phyloP scores from a whole-genome alignment of 2,797 vertebrate genomes.

The Lepidocolaptes lacrymiger region DNA sequence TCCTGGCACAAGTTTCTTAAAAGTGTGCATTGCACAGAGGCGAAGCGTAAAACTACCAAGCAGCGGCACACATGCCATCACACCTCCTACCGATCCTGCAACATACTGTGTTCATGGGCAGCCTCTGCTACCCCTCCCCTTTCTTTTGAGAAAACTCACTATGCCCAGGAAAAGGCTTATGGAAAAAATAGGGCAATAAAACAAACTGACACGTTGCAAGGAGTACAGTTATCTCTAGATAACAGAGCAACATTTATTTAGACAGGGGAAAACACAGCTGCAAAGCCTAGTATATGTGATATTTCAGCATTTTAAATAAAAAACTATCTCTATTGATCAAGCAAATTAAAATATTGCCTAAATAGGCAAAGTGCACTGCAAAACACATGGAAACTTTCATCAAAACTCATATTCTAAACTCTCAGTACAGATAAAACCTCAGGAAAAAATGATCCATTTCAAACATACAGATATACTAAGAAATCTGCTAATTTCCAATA shows the following conservation, averaged over 20 bases:
- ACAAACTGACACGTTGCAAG: not conserved
- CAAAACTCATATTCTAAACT: not conserved
- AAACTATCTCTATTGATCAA: not conserved
- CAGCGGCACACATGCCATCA: fast-evolving
- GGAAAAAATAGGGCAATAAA: not conserved
- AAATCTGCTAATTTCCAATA: not conserved
- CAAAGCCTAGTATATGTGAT: not conserved
- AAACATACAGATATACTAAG: not conserved
- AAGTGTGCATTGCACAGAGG: no score
- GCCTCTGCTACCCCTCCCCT: no score
- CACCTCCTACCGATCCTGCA: not conserved
- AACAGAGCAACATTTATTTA: not conserved
- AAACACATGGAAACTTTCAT: not conserved
- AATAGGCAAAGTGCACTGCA: not conserved
- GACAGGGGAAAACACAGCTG: not conserved
- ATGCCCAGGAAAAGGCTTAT: not conserved
- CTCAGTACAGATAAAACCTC: not conserved
- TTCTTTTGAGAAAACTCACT: not conserved
- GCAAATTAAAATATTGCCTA: conserved; percentile 3
- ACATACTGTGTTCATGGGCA: fast-evolving
- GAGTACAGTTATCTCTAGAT: not conserved
- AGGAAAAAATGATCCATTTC: not conserved
- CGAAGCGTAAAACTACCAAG: not conserved
- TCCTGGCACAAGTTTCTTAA: not conserved
- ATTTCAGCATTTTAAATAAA: conserved; percentile 3